Percentiles rank a stretch among this genome's conserved stretches.
These are phyloP conservation scores for Crossaster papposus DNA, from an alignment of 53 echinoderm and acorn worm genomes.

Conservation along the genomic window DNA sequence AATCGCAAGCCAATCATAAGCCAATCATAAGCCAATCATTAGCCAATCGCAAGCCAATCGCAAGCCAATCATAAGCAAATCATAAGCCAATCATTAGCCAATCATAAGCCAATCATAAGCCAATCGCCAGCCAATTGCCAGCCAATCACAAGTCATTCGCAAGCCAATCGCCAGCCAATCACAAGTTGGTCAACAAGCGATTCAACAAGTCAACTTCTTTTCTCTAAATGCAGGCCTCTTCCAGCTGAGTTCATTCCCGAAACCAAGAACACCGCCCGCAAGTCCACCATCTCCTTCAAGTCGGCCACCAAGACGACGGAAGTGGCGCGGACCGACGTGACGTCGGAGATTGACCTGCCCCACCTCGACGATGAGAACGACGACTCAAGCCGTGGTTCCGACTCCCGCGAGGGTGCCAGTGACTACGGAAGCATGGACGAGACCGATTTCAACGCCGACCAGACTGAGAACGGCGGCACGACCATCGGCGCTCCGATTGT, in stretches of 20 bases:
- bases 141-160: too few species aligned
- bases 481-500: conserved; percentile 28
- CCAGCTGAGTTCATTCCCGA: neutral
- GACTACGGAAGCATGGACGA: conserved; percentile 60
- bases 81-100: too few species aligned
- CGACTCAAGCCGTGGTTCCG: neutral
- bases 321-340: conserved; percentile 11
- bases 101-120: too few species aligned
- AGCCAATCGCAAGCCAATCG: too few species aligned
- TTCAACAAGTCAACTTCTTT: neutral
- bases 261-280: conserved; percentile 20
- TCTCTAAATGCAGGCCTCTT: neutral
- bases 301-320: neutral
- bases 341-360: conserved; percentile 46
- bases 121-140: too few species aligned
- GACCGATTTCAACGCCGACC: conserved; percentile 25
- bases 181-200: too few species aligned
- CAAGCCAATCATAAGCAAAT: too few species aligned
- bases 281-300: conserved; percentile 33
- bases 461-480: neutral
- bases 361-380: conserved; percentile 21
- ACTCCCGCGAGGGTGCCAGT: conserved; percentile 41
- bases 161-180: too few species aligned
- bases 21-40: too few species aligned
- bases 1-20: too few species aligned